These are phyloP conservation scores for Otolemur garnettii DNA, from an alignment of 2,113 vertebrate species.

Conservation along the genomic window DNA sequence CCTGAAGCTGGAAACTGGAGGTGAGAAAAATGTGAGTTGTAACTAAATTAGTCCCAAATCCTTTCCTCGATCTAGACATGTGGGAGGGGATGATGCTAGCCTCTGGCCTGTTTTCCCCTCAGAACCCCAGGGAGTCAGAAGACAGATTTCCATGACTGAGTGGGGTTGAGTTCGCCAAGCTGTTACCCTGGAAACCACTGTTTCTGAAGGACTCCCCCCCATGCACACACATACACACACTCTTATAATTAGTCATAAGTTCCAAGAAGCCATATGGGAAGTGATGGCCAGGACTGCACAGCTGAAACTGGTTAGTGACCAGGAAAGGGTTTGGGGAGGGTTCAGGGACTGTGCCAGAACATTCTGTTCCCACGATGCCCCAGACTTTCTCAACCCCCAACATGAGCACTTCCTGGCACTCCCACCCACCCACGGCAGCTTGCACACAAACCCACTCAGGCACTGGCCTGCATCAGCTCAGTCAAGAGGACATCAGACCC, in stretches of 20 bases:
- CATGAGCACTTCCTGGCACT: not conserved
- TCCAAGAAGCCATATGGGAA: conserved; percentile 73
- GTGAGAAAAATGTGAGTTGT: conserved; percentile 14
- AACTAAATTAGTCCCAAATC: not conserved
- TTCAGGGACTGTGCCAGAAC: conserved; percentile 34
- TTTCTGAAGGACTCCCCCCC: conserved; percentile 55
- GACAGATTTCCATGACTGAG: not conserved
- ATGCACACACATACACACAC: not conserved
- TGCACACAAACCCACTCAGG: not conserved
- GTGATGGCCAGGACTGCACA: not conserved
- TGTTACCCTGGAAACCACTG: conserved; percentile 75
- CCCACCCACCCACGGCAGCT: not conserved
- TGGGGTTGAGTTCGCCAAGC: not conserved
- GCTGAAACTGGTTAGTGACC: conserved; percentile 71
- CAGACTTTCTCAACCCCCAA: not conserved
- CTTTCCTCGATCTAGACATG: not conserved
- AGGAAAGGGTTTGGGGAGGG: conserved; percentile 41
- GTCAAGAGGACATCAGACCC: not conserved
- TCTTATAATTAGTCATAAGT: conserved; percentile 75
- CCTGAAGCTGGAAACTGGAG: not conserved
- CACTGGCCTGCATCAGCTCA: not conserved
- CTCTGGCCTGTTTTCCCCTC: not conserved
- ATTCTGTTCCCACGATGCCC: conserved; percentile 44
- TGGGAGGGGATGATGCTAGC: not conserved
- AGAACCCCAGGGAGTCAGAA: not conserved